These are phyloP conservation scores for Prochilodus magdalenae DNA, from an alignment of 2,113 vertebrate genomes.

Conservation along the genomic window DNA sequence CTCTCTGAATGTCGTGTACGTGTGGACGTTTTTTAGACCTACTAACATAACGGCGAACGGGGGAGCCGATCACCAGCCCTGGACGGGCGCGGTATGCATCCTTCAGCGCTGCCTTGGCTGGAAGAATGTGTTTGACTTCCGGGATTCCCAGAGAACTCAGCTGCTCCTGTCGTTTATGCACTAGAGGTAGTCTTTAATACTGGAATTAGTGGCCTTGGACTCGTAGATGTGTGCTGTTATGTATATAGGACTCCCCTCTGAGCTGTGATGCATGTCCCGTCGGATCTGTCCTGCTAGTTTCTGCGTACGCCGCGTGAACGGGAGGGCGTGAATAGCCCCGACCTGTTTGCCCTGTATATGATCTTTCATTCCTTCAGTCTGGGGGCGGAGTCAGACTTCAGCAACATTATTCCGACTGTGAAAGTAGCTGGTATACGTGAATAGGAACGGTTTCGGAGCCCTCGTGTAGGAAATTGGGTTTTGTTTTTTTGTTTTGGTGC, in stretches of 20 bases:
- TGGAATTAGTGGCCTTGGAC: conserved; percentile 74
- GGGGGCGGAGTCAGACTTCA: neutral
- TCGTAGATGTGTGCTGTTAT: conserved; percentile 54
- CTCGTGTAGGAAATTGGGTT: neutral
- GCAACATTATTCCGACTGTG: neutral
- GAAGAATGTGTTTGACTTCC: conserved; percentile 65
- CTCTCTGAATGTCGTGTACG: conserved; percentile 73
- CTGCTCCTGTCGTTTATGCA: conserved; percentile 65
- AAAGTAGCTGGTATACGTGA: neutral
- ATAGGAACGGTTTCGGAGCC: neutral
- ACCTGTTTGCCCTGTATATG: neutral
- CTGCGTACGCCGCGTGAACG: conserved; percentile 45
- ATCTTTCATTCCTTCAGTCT: neutral
- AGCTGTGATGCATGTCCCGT: conserved; percentile 39
- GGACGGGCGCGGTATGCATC: conserved; percentile 60
- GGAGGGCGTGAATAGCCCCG: neutral
- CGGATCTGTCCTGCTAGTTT: conserved; percentile 46
- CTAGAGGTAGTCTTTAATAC: conserved; percentile 68
- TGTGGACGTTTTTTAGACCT: conserved; percentile 40
- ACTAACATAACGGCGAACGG: conserved; percentile 39
- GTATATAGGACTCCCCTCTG: conserved; percentile 57
- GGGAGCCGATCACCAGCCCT: conserved; percentile 34
- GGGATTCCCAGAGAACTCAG: conserved; percentile 44
- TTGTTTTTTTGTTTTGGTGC: conserved; percentile 44
- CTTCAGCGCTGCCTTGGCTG: conserved; percentile 64